Base-by-base conservation (phyloP, 1,140 invertebrate genomes). In the Cydia strobilella region DNA sequence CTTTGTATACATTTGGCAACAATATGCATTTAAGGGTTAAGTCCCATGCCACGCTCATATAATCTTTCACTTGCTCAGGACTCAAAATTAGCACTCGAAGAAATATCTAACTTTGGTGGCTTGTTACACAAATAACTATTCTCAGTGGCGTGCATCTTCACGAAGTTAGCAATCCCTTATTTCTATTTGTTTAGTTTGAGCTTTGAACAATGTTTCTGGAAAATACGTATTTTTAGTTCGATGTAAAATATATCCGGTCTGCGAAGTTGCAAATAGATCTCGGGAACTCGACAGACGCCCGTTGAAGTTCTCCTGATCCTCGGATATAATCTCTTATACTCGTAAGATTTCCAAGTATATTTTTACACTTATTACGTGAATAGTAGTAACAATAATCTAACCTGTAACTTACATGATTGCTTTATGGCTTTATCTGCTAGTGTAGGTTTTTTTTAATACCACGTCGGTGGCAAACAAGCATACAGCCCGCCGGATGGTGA, bases 231-330 rank as follows among this genome's bases (percentile, higher is more conserved):
- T 76, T 78, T 75, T 45, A 65, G 66, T 79, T 79, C 73, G 48
- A 73, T 79, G 73, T 76, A 76, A 76, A 79, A 79, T 79, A 76
- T 73, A 72, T 73, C 35, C 74, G 66, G 77, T 77, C 79, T 80
- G 73, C 62, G 78, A 80, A 80, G 62, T 80, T 80, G 31, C 59
- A 72, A 74, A 78, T 80, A 77, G 74, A 80, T 78, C 27, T 72
- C 66, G 31, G 51, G 48, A 77, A 77, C 74, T 74, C 39, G 23
- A n/a, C 73, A 59, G 71, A 66, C 75, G 74, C 74, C 42, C 72
- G 75, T 39, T 31, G 27, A 76, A 80, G 77, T 80, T 80, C 75
- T 74, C 75, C 39, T 15, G 75, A 73, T 48, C 65, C 48, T 59
- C 73, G 72, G 74, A 80, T 63, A 73, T 66, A 45, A 74, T 78